A percentile compares a stretch with the other conserved stretches of the same genome.
Evolutionary conservation across 2,888 invertebrate species (phyloP).

Genomic region (Pseudoips prasinana): DNA sequence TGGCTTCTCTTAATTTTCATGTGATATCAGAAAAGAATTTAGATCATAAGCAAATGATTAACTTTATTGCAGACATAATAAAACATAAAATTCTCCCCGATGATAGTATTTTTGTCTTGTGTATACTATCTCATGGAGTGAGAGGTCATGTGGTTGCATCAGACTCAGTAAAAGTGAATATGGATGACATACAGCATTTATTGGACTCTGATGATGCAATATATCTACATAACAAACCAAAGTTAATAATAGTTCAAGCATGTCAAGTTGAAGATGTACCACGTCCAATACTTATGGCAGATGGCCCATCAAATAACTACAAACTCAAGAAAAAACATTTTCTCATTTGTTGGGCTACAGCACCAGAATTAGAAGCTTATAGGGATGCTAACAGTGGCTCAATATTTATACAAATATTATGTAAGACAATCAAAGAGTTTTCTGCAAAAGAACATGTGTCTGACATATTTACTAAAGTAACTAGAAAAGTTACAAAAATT

Average conservation of each 20-base stretch:
- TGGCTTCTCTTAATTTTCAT: conserved; percentile 60
- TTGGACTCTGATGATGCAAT: conserved; percentile 56
- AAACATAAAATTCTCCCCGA: conserved; percentile 43
- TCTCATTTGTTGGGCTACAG: conserved; percentile 69
- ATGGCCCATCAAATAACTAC: conserved; percentile 41
- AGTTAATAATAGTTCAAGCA: conserved; percentile 68
- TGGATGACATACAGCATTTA: conserved; percentile 62
- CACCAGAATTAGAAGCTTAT: conserved; percentile 66
- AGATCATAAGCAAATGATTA: conserved; percentile 49
- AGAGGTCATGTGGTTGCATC: conserved; percentile 67
- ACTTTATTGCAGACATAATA: conserved; percentile 53
- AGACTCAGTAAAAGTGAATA: conserved; percentile 64
- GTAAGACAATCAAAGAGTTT: conserved; percentile 43
- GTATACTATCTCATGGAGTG: conserved; percentile 71
- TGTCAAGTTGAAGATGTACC: conserved; percentile 59
- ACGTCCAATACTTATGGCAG: conserved; percentile 46
- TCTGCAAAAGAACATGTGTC: conserved; percentile 51
- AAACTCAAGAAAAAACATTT: conserved; percentile 59
- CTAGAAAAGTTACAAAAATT: conserved; percentile 42
- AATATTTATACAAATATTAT: conserved; percentile 66
- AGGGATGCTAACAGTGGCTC: conserved; percentile 59
- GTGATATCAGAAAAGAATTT: conserved; percentile 55
- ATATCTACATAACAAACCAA: conserved; percentile 57
- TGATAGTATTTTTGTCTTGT: conserved; percentile 69
- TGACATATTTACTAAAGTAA: conserved; percentile 67